Conservation (phyloP, 2,888 invertebrate genomes). For the Patella depressa region DNA sequence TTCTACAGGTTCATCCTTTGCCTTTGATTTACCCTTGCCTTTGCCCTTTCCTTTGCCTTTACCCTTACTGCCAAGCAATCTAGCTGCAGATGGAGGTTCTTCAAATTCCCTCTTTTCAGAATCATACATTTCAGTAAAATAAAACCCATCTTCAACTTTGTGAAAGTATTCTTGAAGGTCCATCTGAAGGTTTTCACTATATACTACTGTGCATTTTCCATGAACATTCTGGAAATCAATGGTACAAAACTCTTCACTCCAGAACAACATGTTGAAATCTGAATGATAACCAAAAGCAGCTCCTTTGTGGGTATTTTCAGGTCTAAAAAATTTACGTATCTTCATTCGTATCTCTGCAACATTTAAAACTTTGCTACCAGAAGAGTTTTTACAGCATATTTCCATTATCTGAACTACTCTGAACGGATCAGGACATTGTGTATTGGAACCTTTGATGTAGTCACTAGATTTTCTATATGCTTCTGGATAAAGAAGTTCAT, state of each 20-base stretch:
- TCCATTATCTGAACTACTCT: conserved; percentile 80
- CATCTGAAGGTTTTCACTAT: conserved; percentile 76
- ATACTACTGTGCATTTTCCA: conserved; percentile 81
- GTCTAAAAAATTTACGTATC: conserved; percentile 79
- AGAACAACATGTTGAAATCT: conserved; percentile 83
- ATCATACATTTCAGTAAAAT: conserved; percentile 79
- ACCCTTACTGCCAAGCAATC: conserved; percentile 76
- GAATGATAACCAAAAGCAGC: conserved; percentile 75
- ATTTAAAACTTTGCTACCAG: conserved; percentile 71
- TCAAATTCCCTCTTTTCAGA: conserved; percentile 74
- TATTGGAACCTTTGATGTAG: conserved; percentile 79
- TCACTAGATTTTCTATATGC: conserved; percentile 81
- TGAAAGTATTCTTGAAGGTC: conserved; percentile 76
- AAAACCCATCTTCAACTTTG: conserved; percentile 80
- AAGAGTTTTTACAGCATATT: conserved; percentile 75
- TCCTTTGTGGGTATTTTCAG: conserved; percentile 81
- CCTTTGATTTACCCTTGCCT: conserved; percentile 77
- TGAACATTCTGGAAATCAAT: conserved; percentile 72
- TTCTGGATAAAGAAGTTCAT: conserved; percentile 85
- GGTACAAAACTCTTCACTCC: conserved; percentile 80
- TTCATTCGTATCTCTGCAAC: conserved; percentile 78
- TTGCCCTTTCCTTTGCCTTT: conserved; percentile 79
- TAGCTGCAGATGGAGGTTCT: conserved; percentile 78
- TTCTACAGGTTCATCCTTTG: conserved; percentile 31
- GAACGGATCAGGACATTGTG: conserved; percentile 83